Evolutionary conservation across 2,888 invertebrate genomes (phyloP).

Genomic region (Anorthoa munda): DNA sequence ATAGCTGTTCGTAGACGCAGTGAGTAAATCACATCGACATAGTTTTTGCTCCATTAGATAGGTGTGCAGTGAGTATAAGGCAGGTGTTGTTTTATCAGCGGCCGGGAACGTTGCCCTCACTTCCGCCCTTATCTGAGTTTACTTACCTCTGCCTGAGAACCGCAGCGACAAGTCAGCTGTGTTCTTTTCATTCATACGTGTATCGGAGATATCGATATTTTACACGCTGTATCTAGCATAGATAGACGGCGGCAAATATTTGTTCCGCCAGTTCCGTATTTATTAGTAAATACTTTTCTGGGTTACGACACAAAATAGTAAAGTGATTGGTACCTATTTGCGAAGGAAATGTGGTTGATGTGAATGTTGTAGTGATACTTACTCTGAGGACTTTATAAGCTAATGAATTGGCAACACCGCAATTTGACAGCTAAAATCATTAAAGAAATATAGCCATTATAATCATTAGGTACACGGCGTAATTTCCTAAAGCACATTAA

Average conservation of each 20-base stretch:
- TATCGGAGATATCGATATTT: constrained; percentile 36
- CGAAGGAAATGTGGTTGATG: constrained; percentile 12
- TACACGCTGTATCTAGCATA: constrained; percentile 22
- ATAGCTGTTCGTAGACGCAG: constrained; percentile 35
- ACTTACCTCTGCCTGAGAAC: constrained; percentile 86
- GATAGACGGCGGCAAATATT: constrained; percentile 29
- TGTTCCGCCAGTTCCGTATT: constrained; percentile 45
- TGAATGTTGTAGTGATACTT: constrained; percentile 12
- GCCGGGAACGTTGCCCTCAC: constrained; percentile 85
- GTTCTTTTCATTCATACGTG: constrained; percentile 59
- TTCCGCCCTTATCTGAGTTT: constrained; percentile 89
- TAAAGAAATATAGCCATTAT: neutral
- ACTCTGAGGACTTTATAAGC: neutral
- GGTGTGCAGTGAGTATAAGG: constrained; percentile 70
- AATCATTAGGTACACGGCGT: neutral
- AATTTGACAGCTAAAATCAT: constrained; percentile 1
- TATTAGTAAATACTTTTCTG: constrained; percentile 34
- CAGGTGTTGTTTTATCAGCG: constrained; percentile 85
- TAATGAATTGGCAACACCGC: neutral
- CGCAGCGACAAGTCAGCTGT: constrained; percentile 78
- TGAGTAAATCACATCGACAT: constrained; percentile 48
- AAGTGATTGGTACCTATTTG: constrained; percentile 17
- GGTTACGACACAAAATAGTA: constrained; percentile 19
- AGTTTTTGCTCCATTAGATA: constrained; percentile 61
- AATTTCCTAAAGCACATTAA: neutral